Evolutionary conservation across 2,888 invertebrate genomes (phyloP), one percentile per base, ranked within the genome.

Genomic region (Lymantria dispar): DNA sequence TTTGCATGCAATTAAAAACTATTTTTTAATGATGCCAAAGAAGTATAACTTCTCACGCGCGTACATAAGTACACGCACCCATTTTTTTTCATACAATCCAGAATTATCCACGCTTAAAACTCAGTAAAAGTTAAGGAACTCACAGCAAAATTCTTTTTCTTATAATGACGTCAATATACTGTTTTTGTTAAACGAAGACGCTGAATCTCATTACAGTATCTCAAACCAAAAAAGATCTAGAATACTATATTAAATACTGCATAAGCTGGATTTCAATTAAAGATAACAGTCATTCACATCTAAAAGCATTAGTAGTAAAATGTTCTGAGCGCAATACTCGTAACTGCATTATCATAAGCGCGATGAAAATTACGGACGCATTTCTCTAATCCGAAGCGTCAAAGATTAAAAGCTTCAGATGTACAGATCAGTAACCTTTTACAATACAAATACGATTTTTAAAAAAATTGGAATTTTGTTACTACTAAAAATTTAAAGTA

Each of bases 261-360:
- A 49, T 50, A 54, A 48, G 14, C 50, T 50, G 54, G 69, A 65
- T 70, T 76, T 74, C 72, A 80, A 82, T 80, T 78, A 74, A 64
- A 66, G 65, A 68, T 72, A 76, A 72, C 70, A 73, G 72, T 71
- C 74, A 70, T 68, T 68, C 66, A 58, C 70, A 77, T 74, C 71
- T 70, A 52, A 67, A 64, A 50, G 68, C 72, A 78, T 78, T 74
- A 75, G 62, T 66, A 70, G 71, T 66, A 68, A 74, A 73, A 76
- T 56, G 62, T 72, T 72, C 66, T 60, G 70, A 78, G 78, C 76
- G 82, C 82, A 84, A 78, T 81, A 82, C 80, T 79, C 81, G 74
- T 80, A 78, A 77, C 76, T 76, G 62, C 74, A 79, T 78, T 83
- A 83, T 80, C 81, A 80, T 84, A 84, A 76, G 81, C 76, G 74